Conservation (phyloP, 2,888 invertebrate species). For the Ariolimax columbianus region DNA sequence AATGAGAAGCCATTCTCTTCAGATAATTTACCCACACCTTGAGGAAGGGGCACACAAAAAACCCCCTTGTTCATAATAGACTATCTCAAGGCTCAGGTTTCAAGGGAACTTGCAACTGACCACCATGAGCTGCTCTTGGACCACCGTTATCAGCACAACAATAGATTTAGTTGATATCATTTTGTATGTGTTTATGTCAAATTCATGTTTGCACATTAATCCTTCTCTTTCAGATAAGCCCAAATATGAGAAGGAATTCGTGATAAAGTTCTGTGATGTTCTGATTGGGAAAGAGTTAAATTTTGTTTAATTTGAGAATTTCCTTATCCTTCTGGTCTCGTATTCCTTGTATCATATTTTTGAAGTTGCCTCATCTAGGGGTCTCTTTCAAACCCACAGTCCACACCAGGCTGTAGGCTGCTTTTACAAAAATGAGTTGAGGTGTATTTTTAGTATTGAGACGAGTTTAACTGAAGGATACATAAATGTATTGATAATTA, state of each 20-base stretch:
- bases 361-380: no score
- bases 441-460: no score
- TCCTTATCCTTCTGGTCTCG: no score
- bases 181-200: not conserved
- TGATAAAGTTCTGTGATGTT: not conserved
- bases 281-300: not conserved
- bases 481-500: not conserved
- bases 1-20: not conserved
- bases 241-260: not conserved
- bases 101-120: not conserved
- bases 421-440: no score
- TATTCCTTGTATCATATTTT: no score
- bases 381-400: no score
- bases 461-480: not conserved
- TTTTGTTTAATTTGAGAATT: no score
- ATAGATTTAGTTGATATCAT: not conserved
- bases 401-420: no score
- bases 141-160: not conserved
- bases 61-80: not conserved
- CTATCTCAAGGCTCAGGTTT: slow-evolving; percentile 27
- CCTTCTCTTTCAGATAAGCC: not conserved
- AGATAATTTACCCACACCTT: not conserved
- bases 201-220: not conserved
- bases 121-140: not conserved
- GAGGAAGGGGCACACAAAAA: slow-evolving; percentile 19